phyloP scores from a whole-genome alignment of 2,113 vertebrate genomes.

The Aspidoscelis tigris region DNA sequence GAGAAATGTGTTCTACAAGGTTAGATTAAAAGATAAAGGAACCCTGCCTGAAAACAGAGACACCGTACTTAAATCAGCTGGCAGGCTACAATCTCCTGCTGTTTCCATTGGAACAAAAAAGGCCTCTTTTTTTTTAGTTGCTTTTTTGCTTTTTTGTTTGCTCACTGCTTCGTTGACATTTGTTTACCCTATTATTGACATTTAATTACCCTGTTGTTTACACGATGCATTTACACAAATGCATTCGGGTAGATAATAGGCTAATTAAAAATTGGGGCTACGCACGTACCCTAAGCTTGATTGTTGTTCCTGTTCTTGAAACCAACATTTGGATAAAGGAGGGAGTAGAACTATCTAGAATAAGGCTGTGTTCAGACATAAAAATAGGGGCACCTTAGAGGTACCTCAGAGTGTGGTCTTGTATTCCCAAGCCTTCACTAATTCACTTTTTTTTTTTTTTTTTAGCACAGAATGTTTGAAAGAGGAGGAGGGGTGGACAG shows the following conservation, averaged over 20 bases:
- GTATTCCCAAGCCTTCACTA: too few relatives aligned
- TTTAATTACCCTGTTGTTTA: too few relatives aligned
- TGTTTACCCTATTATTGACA: too few relatives aligned
- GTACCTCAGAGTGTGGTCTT: too few relatives aligned
- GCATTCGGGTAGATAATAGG: not conserved
- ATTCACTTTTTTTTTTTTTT: too few relatives aligned
- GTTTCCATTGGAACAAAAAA: not conserved
- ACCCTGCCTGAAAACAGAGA: slow-evolving; percentile 7
- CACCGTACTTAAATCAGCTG: not conserved
- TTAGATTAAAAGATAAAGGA: slow-evolving; percentile 18
- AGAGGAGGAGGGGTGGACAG: too few relatives aligned
- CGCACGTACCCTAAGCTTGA: not conserved
- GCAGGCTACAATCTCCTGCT: not conserved
- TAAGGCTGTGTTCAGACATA: too few relatives aligned
- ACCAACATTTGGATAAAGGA: not conserved
- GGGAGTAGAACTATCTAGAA: not conserved
- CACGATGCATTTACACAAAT: too few relatives aligned
- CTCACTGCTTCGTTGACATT: not conserved
- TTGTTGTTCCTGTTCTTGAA: not conserved
- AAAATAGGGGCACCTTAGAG: too few relatives aligned
- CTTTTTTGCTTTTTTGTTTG: not conserved
- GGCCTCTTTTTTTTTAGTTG: not conserved
- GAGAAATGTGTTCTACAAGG: slow-evolving; percentile 18
- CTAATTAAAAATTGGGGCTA: not conserved
- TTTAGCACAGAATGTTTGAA: too few relatives aligned